Evolutionary conservation across 2,113 vertebrate genomes (phyloP).

Genomic region (Coptodon bakossiorum): DNA sequence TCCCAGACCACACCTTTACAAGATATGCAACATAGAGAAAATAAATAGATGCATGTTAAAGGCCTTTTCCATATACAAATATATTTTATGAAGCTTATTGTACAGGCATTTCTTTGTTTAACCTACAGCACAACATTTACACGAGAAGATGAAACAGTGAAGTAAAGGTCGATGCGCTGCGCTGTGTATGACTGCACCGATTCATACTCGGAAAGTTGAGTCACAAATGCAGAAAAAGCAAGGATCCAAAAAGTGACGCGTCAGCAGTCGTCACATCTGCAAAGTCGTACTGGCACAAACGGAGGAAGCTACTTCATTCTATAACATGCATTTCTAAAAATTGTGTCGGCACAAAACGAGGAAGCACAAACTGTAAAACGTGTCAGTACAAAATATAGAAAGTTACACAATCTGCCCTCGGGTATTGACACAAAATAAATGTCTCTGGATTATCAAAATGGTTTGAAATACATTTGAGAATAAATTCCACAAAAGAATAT

Average conservation of each 20-base stretch:
- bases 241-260: background rate
- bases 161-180: background rate
- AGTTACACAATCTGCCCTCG: conserved; percentile 25
- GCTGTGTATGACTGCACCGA: accelerated
- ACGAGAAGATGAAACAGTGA: conserved; percentile 53
- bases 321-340: background rate
- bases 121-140: conserved; percentile 66
- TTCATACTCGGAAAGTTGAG: background rate
- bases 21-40: conserved; percentile 73
- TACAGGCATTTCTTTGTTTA: conserved; percentile 75
- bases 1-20: conserved; percentile 24
- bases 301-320: background rate
- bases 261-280: background rate
- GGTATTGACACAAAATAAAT: conserved; percentile 32
- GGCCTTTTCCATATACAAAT: conserved; percentile 86
- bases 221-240: accelerated
- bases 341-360: background rate
- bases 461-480: conserved; percentile 13
- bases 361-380: conserved; percentile 7
- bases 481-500: conserved; percentile 12
- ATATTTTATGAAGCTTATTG: conserved; percentile 75
- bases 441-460: conserved; percentile 49
- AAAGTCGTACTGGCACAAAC: background rate
- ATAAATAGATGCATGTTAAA: conserved; percentile 86
- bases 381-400: conserved; percentile 49